These are phyloP conservation scores for Anolis apletophallus DNA, from an alignment of 2,797 vertebrate species.

Conservation along the genomic window DNA sequence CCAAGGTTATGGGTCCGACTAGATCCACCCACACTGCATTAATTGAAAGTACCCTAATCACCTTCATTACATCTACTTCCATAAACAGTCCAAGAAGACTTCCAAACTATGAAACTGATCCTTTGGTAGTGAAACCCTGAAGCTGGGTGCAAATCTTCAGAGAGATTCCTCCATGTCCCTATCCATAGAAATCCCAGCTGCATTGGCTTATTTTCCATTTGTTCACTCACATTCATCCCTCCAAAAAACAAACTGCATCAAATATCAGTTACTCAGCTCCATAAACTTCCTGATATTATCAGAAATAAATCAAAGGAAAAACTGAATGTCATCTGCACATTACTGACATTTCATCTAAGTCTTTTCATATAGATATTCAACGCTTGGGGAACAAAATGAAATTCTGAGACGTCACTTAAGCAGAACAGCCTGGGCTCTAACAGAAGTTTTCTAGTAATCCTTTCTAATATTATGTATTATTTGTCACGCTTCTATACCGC, in stretches of 20 bases:
- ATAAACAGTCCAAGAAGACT: neutral
- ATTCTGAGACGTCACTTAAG: neutral
- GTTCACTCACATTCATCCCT: neutral
- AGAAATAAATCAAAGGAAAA: neutral
- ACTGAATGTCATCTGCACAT: neutral
- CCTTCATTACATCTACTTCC: neutral
- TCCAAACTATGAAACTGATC: neutral
- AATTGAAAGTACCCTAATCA: neutral
- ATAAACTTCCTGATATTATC: neutral
- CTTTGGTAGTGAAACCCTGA: too few relatives aligned
- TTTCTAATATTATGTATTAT: too few relatives aligned
- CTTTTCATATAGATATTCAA: neutral
- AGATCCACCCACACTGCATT: neutral
- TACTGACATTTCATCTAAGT: neutral
- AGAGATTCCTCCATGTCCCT: neutral
- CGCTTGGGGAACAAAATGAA: neutral
- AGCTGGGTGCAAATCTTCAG: too few relatives aligned
- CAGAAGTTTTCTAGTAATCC: neutral
- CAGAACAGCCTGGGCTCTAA: neutral
- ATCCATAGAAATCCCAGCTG: neutral
- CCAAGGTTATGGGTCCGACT: too few relatives aligned
- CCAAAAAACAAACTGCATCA: neutral
- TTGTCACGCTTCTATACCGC: too few relatives aligned
- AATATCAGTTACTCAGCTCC: neutral
- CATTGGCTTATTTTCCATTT: neutral